Base-by-base conservation (phyloP, 2,113 vertebrate genomes). In the Gambusia holbrooki region DNA sequence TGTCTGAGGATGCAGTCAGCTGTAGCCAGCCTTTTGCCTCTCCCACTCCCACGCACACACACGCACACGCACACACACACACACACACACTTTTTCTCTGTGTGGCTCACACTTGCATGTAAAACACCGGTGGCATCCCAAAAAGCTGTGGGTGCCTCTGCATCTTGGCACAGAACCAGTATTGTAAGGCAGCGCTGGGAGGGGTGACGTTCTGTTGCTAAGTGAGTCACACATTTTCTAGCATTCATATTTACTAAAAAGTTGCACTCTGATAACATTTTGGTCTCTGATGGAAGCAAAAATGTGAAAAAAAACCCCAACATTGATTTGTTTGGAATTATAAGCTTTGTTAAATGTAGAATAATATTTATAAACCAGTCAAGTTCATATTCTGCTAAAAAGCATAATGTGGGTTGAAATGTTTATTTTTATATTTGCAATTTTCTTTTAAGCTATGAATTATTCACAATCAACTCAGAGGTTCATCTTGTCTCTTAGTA, bases 151-250 rank as follows among this genome's bases (percentile, higher is more conserved):
- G 65, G 79, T 79, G 75, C 82, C 73, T 86, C 73, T 6, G 70
- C 72, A 67, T 69, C 28, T 76, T 35, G 40, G 83, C 83, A 69
- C 32, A 2, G 29, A 73, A 86, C 74, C 85, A 86, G n/a, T 32
- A 61, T 61, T 5, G 8, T 76, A 42, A 72, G 28, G 67, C 67
- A 79, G 69, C 67, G 0, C 37, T 28, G 72, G 62, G 80, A 81
- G 85, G 66, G 68, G 69, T 76, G 68, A 71, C 66, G 14, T 58
- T 83, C 67, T 74, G 84, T 81, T 40, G 61, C 84, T 71, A 76
- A 73, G 70, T 88, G 87, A 89, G 73, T 88, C 84, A 87, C 61
- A 85, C 62, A 1, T 65, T 77, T 37, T 73, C 67, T 67, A 68
- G 62, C 76, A 71, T 82, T 83, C 71, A 66, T 80, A 84, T 74